phyloP scores from a whole-genome alignment of 2,888 invertebrate genomes.

The Athetis lepigone region DNA sequence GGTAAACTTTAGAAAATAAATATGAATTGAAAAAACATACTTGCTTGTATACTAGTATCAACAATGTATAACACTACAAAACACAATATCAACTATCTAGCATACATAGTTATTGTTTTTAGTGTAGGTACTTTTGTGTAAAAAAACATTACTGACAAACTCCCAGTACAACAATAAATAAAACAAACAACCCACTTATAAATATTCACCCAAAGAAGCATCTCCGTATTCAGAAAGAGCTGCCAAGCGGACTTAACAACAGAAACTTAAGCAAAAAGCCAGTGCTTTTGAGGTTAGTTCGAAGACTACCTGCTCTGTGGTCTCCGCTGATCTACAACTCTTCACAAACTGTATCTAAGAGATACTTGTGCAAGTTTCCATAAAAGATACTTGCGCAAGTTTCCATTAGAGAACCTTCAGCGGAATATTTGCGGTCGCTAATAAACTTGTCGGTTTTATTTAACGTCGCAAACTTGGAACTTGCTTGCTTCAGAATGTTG shows the following conservation, averaged over 20 bases:
- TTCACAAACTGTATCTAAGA: slow-evolving; percentile 45
- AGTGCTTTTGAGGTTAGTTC: slow-evolving; percentile 4
- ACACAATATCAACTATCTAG: no score
- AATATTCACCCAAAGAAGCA: background rate
- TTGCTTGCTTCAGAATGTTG: slow-evolving; percentile 11
- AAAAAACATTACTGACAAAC: no score
- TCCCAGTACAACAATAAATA: no score
- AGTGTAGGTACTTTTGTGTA: no score
- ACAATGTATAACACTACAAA: no score
- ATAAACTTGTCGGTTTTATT: slow-evolving; percentile 44
- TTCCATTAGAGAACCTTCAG: slow-evolving; percentile 21
- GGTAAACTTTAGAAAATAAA: no score
- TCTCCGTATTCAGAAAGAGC: background rate
- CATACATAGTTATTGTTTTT: no score
- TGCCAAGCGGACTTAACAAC: background rate
- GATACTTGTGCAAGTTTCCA: slow-evolving; percentile 34
- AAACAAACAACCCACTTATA: no score
- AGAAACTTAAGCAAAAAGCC: background rate
- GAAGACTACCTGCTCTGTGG: slow-evolving; percentile 21
- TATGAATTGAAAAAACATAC: no score
- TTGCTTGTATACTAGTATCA: no score
- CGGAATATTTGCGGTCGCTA: slow-evolving; percentile 44
- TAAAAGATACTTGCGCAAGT: slow-evolving; percentile 47
- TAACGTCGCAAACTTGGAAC: slow-evolving; percentile 16
- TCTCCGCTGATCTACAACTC: slow-evolving; percentile 17